A percentile compares a stretch with the other conserved stretches of the same genome.
phyloP scores from a whole-genome alignment of 1,140 invertebrate genomes.

The Diabrotica undecimpunctata region DNA sequence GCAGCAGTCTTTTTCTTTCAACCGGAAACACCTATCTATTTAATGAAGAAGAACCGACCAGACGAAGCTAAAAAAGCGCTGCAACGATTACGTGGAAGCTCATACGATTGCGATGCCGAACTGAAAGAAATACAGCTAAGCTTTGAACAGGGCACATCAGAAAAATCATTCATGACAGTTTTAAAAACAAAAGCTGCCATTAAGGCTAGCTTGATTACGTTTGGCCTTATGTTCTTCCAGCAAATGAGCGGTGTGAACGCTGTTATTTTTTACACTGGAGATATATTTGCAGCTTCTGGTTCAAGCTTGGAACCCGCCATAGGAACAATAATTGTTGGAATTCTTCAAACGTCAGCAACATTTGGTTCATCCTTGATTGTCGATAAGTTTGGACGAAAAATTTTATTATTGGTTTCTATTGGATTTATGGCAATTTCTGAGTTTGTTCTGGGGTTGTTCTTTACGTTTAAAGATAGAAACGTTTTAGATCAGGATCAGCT shows the following conservation, averaged over 20 bases:
- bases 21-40: constrained; percentile 64
- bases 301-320: constrained; percentile 51
- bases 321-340: constrained; percentile 69
- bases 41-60: constrained; percentile 55
- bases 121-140: constrained; percentile 48
- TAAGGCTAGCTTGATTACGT: constrained; percentile 54
- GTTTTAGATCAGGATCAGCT: constrained; percentile 29
- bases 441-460: constrained; percentile 64
- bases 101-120: constrained; percentile 62
- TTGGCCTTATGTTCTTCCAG: constrained; percentile 67
- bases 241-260: constrained; percentile 62
- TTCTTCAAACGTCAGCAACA: constrained; percentile 71
- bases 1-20: constrained; percentile 59
- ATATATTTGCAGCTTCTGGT: constrained; percentile 46
- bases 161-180: constrained; percentile 44
- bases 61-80: constrained; percentile 63
- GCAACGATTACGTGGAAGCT: constrained; percentile 62
- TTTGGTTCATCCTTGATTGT: constrained; percentile 62
- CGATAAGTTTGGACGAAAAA: constrained; percentile 63
- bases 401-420: constrained; percentile 65
- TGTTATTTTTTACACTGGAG: constrained; percentile 58
- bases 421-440: constrained; percentile 60
- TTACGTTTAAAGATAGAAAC: constrained; percentile 54
- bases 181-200: constrained; percentile 50
- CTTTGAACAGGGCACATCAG: constrained; percentile 41